These are phyloP conservation scores for Drosophila azteca DNA, from an alignment of 1,140 invertebrate species.

Conservation along the genomic window DNA sequence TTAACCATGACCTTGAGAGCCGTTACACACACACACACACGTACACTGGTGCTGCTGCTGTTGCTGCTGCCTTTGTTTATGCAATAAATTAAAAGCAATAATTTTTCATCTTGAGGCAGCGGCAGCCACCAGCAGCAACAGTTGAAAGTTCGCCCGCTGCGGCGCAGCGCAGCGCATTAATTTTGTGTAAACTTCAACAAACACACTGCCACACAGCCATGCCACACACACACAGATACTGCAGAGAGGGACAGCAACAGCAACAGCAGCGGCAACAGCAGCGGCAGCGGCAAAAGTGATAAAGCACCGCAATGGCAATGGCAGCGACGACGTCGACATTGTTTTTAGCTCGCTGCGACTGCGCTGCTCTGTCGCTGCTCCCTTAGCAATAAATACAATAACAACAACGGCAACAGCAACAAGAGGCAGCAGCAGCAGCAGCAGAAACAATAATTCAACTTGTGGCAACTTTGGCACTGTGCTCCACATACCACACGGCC, in stretches of 20 bases:
- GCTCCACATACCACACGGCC: slow-evolving; percentile 47
- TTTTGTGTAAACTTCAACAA: slow-evolving; percentile 65
- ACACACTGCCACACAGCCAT: slow-evolving; percentile 3
- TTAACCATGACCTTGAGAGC: slow-evolving; percentile 75
- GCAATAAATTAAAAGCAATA: slow-evolving; percentile 84
- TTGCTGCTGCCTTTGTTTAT: slow-evolving; percentile 79
- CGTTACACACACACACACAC: slow-evolving; percentile 51
- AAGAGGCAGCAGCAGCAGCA: slow-evolving; percentile 17
- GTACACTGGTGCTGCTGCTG: neutral
- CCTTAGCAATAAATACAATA: slow-evolving; percentile 19
- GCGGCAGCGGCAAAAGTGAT: slow-evolving; percentile 52
- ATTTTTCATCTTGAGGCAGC: slow-evolving; percentile 83
- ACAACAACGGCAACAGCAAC: slow-evolving; percentile 34
- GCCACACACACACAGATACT: slow-evolving; percentile 44
- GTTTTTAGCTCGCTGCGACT: slow-evolving; percentile 80
- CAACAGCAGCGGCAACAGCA: slow-evolving; percentile 2
- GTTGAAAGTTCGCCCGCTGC: slow-evolving; percentile 83
- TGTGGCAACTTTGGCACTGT: slow-evolving; percentile 47
- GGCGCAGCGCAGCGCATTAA: slow-evolving; percentile 79
- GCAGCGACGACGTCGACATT: slow-evolving; percentile 52
- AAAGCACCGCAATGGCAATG: slow-evolving; percentile 72
- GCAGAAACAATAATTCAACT: slow-evolving; percentile 83
- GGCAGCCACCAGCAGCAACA: slow-evolving; percentile 63
- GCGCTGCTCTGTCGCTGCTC: slow-evolving; percentile 44
- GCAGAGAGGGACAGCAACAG: slow-evolving; percentile 9